Base-by-base conservation (phyloP, 2,113 vertebrate species). In the Anarhynchus alexandrinus region DNA sequence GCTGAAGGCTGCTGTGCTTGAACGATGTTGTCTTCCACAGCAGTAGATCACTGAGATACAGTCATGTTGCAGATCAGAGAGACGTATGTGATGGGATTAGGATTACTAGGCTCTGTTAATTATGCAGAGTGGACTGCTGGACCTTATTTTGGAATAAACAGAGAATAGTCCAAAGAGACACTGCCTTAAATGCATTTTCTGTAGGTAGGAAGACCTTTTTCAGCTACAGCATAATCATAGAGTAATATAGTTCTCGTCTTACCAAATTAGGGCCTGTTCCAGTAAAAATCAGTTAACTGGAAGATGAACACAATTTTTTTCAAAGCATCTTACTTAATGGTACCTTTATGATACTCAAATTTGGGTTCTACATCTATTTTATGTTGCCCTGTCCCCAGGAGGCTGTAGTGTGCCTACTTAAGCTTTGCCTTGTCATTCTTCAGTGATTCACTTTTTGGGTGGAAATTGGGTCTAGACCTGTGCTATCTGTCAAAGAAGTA, bases 401-500 rank as follows among this genome's bases (percentile, higher is more conserved):
- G 34, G 10, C n/a, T 94, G 36, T 61, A 79, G 34, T 40, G 8
- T 91, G 36, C 58, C 45, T 80, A n/a, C 13, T 88, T 87, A 38
- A 29, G 8, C 13, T 80, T 61, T 94, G 52, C 36, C 29, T 95
- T 87, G 23, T 43, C 5, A 6, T 76, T 87, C 92, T 69, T 89
- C 62, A 80, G 62, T 94, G 87, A 92, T 91, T 95, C 54, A 80
- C 40, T 82, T 88, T 69, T 74, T 71, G 55, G 25, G 64, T 88
- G 65, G 69, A 82, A 97, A 93, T 70, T 88, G 6, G 93, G 93
- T 92, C 96, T 96, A 96, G 96, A 96, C 92, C 87, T 95, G 71
- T 90, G 78, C 82, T 90, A 8, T 92, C 62, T 96, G 82, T 93
- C 92, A 93, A 9, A 91, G 77, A 49, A 87, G 30, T 45, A 79